Conservation (phyloP, 2,888 invertebrate genomes). For the Epicampocera succincta region DNA sequence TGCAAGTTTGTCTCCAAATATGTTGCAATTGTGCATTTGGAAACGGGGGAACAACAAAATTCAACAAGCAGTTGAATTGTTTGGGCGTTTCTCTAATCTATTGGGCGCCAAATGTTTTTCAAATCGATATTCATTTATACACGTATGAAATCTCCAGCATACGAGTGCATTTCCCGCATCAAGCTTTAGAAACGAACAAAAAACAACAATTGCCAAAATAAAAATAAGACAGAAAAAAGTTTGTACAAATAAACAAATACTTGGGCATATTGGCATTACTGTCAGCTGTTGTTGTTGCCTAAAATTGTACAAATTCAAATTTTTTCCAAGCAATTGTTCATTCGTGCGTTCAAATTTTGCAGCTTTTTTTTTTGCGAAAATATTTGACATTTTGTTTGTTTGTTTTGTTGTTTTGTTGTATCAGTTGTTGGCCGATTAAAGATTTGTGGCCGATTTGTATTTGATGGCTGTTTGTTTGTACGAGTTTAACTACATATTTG, state of each 20-base stretch:
- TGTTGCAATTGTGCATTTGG: conserved; percentile 44
- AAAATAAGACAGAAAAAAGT: neutral
- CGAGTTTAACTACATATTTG: conserved; percentile 28
- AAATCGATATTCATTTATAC: conserved; percentile 45
- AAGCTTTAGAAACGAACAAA: conserved; percentile 7
- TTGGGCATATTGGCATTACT: conserved; percentile 37
- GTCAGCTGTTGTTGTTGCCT: conserved; percentile 60
- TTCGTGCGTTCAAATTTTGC: conserved; percentile 61
- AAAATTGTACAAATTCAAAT: conserved; percentile 41
- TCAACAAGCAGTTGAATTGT: conserved; percentile 66
- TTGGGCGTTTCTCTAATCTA: conserved; percentile 69
- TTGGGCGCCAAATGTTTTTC: conserved; percentile 67
- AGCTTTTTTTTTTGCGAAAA: conserved; percentile 30
- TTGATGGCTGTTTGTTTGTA: conserved; percentile 42
- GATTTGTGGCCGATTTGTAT: conserved; percentile 60
- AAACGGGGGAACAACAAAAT: conserved; percentile 25
- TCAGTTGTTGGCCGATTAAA: conserved; percentile 57
- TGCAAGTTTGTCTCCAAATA: conserved; percentile 26
- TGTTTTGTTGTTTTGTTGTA: conserved; percentile 11
- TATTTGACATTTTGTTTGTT: conserved; percentile 43
- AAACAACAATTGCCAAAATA: neutral
- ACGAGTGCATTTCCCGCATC: conserved; percentile 35
- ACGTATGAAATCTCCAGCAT: conserved; percentile 16
- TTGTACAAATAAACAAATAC: conserved; percentile 44
- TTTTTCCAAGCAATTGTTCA: conserved; percentile 54